Percentiles rank a stretch among this genome's conserved stretches.
phyloP scores from a whole-genome alignment of 2,113 vertebrate genomes.

The Scartelaos histophorus region DNA sequence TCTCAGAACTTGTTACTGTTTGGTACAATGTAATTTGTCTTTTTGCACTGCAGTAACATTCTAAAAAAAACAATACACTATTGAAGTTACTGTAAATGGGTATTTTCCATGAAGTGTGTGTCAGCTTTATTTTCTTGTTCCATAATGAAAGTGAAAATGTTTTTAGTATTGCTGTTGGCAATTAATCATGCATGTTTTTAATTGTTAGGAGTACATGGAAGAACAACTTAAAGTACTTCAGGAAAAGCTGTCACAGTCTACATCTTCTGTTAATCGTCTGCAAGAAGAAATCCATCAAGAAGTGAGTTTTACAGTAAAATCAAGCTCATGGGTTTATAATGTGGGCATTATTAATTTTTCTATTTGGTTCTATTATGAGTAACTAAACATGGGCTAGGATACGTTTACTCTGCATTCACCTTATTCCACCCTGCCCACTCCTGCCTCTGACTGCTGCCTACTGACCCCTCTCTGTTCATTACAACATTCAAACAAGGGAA shows the following conservation, averaged over 20 bases:
- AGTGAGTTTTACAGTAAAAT: conserved; percentile 23
- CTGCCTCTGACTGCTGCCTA: too few relatives aligned
- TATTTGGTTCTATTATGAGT: not conserved
- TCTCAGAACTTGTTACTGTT: too few relatives aligned
- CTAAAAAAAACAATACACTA: too few relatives aligned
- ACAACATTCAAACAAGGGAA: too few relatives aligned
- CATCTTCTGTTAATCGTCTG: conserved; percentile 24
- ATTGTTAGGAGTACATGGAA: conserved; percentile 54
- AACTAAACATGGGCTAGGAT: not conserved
- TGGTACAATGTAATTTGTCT: too few relatives aligned
- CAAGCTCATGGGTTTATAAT: not conserved
- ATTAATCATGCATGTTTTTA: conserved; percentile 4
- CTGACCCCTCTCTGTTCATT: too few relatives aligned
- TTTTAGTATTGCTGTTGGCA: not conserved
- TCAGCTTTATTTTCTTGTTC: too few relatives aligned
- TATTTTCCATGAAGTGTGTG: not conserved
- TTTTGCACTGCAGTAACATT: too few relatives aligned
- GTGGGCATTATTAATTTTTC: not conserved
- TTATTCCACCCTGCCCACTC: too few relatives aligned
- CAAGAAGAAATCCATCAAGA: conserved; percentile 18
- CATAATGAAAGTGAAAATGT: too few relatives aligned
- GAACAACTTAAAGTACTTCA: conserved; percentile 39
- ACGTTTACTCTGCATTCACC: not conserved
- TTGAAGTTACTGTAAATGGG: too few relatives aligned
- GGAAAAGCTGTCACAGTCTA: conserved; percentile 36